Base-by-base conservation (phyloP, 2,888 invertebrate species). In the Nesidiocoris tenuis region DNA sequence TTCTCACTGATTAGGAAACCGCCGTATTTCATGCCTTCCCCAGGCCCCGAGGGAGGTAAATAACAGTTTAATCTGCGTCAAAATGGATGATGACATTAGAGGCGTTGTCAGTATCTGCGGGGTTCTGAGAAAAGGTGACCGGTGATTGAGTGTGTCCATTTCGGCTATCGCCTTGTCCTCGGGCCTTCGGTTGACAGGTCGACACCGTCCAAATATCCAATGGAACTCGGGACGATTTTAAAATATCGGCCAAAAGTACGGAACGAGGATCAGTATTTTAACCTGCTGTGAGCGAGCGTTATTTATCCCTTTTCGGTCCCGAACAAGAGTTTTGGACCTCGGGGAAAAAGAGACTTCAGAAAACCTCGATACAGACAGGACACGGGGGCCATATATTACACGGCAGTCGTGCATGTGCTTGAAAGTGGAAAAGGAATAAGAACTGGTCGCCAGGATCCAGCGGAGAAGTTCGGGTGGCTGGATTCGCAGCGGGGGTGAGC, bases 401-500 rank as follows among this genome's bases (percentile, higher is more conserved):
- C 12, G 39, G 57, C 70, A 2, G 55, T 56, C 22, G 22, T 39
- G 18, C 19, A 67, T 19, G 55, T 23, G 57, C 9, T 56, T 21
- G 21, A 16, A 24, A 56, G 7, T 22, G 17, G 5, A 57, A 67
- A 57, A 23, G 12, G 22, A 12, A 23, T 25, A 22, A 63, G 54
- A 65, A 39, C 25, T 65, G 65, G 39, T 25, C 25, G 54, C 65
- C 24, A 17, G 25, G 65, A 19, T 19, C 17, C 7, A 9, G 7
- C 21, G 19, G 63, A 16, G 17, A 21, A 17, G 19, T 63, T 24
- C 70, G 22, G 70, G 70, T 70, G 70, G 59, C 70, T 56, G 70
- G 70, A 70, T 70, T 70, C 70, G 70, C 70, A 70, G 70, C 59
- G 70, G 70, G 70, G 70, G 70, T 70, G 70, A 70, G 59, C n/a